Percentiles rank a stretch among this genome's conserved stretches.
Conservation (phyloP, 2,888 invertebrate species). For the Conops quadrifasciatus region DNA sequence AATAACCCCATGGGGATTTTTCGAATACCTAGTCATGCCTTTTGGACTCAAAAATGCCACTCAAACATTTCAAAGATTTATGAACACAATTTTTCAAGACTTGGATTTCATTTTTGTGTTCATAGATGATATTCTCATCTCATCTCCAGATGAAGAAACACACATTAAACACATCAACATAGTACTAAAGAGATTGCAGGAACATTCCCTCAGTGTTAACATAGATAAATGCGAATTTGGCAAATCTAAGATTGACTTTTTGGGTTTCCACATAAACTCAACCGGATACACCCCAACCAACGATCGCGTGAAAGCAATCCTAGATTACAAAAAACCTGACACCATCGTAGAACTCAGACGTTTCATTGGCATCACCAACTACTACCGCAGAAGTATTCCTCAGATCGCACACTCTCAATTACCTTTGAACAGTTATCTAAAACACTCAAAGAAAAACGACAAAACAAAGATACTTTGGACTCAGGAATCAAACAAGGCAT, state of each 20-base stretch:
- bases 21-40: conserved; percentile 4
- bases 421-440: conserved; percentile 3
- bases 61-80: neutral
- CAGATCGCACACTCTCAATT: conserved; percentile 1
- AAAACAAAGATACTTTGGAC: conserved; percentile 10
- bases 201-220: conserved; percentile 6
- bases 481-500: neutral
- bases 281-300: conserved; percentile 2
- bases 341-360: conserved; percentile 8
- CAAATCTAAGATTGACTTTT: conserved; percentile 15
- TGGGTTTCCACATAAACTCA: conserved; percentile 13
- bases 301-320: neutral
- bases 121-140: conserved; percentile 24
- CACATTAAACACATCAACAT: neutral
- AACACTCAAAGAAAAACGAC: conserved; percentile 6
- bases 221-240: conserved; percentile 2
- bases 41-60: neutral
- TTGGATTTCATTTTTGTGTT: conserved; percentile 2
- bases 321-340: neutral
- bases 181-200: conserved; percentile 1
- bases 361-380: conserved; percentile 7
- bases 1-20: neutral
- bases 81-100: neutral
- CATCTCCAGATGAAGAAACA: neutral
- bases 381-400: conserved; percentile 9